A percentile compares a stretch with the other conserved stretches of the same genome.
Evolutionary conservation across 1,140 invertebrate species (phyloP).

Genomic region (Nephila pilipes): DNA sequence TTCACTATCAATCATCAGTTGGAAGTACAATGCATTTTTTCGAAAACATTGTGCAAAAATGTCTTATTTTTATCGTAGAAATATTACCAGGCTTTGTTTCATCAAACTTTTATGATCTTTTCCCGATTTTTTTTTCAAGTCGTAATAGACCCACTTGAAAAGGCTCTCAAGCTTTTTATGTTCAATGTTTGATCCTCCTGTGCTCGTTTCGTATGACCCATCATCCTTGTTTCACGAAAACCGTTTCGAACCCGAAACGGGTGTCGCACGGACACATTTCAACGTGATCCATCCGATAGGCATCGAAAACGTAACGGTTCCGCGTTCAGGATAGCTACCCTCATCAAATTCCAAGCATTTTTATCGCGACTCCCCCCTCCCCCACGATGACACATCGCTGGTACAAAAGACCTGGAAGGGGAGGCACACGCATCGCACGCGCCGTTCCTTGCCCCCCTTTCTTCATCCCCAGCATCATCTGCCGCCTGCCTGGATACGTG

Average conservation of each 20-base stretch:
- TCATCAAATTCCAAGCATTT: conserved; percentile 72
- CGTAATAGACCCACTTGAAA: no score
- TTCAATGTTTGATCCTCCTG: no score
- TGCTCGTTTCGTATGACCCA: neutral
- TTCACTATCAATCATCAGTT: no score
- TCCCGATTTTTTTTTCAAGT: no score
- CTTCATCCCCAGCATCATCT: conserved; percentile 8
- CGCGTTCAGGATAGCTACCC: conserved; percentile 30
- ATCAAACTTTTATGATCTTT: no score
- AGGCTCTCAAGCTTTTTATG: no score
- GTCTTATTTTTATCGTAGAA: no score
- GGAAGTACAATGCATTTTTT: no score
- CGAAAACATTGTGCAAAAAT: no score
- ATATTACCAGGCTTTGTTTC: no score
- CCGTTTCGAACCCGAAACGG: neutral
- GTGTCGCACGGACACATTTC: neutral
- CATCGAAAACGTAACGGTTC: conserved; percentile 10
- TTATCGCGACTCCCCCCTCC: conserved; percentile 48
- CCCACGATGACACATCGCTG: conserved; percentile 55
- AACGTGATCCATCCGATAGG: neutral
- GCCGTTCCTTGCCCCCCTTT: neutral
- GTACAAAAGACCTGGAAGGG: conserved; percentile 52
- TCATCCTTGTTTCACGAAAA: neutral
- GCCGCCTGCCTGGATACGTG: conserved; percentile 34
- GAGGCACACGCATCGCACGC: conserved; percentile 43